Evolutionary conservation across 2,797 vertebrate species (phyloP), one percentile per base, ranked within the genome.

Genomic region (Cynodonichthys magdalenae): DNA sequence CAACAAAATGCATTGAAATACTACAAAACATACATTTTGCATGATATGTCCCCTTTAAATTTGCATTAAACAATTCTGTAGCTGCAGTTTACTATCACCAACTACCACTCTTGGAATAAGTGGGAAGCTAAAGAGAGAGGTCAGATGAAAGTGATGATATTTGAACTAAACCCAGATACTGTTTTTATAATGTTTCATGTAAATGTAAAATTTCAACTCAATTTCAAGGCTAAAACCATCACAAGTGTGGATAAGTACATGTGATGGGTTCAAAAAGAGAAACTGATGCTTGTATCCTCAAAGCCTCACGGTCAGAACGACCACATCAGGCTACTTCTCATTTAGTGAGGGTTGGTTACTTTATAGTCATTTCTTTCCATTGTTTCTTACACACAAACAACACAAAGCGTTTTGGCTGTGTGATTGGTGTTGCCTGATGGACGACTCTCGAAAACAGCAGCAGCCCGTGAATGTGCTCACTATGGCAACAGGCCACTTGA

Each of bases 401-500:
- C 34, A 10, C 34, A 36, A 36, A 36, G 34, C 31, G 9, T 31
- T 46, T 58, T 12, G 28, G 11, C 27, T 15, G 53, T 10, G 53
- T 44, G 58, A 47, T 20, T 79, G 75, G 17, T 48, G 42, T 70
- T 41, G 63, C 60, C 49, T 79, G 80, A 85, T 67, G 69, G 82
- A 63, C 75, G 65, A 59, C 10, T 71, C 70, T 75, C 69, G 74
- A 69, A 82, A 83, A 71, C 69, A 68, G 74, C 69, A 68, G 64
- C 68, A 76, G 69, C 59, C 18, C 36, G 52, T 65, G 55, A 71
- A 79, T 66, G 70, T 54, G 49, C 59, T 90, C 85, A 76, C 87
- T 87, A 88, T 88, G 77, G 85, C 88, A 90, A 89, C 90, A 66
- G 74, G 63, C 79, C 73, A 69, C 63, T 78, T 66, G 68, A 81